Evolutionary conservation across 1,140 invertebrate species (phyloP).

Genomic region (Neotoxoptera formosana): DNA sequence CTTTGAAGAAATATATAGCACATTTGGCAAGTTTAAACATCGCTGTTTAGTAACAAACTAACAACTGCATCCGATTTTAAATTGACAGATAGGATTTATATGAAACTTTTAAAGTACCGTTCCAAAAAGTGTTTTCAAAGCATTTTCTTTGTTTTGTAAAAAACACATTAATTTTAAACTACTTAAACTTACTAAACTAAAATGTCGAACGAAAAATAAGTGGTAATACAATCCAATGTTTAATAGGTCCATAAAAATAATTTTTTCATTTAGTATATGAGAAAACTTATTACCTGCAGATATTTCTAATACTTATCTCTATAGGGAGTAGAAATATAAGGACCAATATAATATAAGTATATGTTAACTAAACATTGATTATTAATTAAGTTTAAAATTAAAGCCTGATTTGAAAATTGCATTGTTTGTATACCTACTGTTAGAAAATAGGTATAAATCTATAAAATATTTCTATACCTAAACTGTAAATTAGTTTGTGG

Average conservation of each 20-base stretch:
- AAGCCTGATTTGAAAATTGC: neutral
- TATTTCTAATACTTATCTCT: neutral
- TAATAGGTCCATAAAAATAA: too few species aligned
- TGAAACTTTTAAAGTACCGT: neutral
- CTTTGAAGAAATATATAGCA: neutral
- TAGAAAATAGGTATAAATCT: too few species aligned
- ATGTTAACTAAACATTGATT: neutral
- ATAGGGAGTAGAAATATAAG: neutral
- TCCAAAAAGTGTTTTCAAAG: neutral
- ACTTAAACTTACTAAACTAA: constrained; percentile 1
- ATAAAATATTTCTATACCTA: too few species aligned
- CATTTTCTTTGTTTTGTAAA: neutral
- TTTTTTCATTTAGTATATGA: neutral
- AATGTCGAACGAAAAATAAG: neutral
- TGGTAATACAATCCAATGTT: neutral
- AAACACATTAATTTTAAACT: neutral
- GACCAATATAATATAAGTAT: neutral
- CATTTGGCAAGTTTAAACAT: neutral
- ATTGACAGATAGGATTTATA: constrained; percentile 6
- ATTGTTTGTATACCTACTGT: too few species aligned
- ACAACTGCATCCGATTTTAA: neutral
- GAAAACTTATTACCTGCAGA: neutral
- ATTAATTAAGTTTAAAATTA: neutral
- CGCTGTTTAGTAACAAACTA: neutral
- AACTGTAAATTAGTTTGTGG: too few species aligned